phyloP scores from a whole-genome alignment of 2,888 invertebrate species.

The Papilio elwesi region DNA sequence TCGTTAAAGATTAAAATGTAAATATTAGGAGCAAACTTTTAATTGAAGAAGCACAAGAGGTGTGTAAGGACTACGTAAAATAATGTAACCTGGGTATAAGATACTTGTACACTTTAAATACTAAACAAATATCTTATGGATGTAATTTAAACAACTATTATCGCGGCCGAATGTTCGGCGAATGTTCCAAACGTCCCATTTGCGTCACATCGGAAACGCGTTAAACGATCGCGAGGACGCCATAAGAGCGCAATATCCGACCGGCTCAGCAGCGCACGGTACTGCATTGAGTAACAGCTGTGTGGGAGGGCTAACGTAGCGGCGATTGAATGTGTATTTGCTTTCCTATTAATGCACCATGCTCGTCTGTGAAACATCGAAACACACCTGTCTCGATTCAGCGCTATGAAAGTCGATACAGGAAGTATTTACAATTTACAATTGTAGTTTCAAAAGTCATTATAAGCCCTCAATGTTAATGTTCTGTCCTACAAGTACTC shows the following conservation, averaged over 20 bases:
- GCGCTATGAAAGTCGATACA: background rate
- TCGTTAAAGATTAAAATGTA: too few species aligned
- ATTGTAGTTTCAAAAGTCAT: background rate
- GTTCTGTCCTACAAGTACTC: background rate
- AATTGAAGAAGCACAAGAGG: background rate
- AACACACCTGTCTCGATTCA: background rate
- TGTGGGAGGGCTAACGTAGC: background rate
- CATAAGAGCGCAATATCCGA: conserved; percentile 79
- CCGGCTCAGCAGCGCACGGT: conserved; percentile 50
- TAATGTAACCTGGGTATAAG: background rate
- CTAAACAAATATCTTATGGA: background rate
- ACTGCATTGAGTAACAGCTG: conserved; percentile 24
- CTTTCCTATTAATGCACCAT: background rate
- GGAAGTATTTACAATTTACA: background rate
- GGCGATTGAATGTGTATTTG: background rate
- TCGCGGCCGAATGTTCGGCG: conserved; percentile 26
- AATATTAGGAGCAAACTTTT: too few species aligned
- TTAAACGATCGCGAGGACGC: conserved; percentile 71
- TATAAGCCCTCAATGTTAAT: conserved; percentile 1
- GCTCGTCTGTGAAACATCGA: background rate
- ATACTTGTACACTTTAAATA: background rate
- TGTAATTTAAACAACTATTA: conserved; percentile 6
- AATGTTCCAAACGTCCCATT: conserved; percentile 71
- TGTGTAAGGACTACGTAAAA: background rate
- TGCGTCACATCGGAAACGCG: conserved; percentile 81